phyloP scores from a whole-genome alignment of 1,140 invertebrate genomes.

The Cecropterus lyciades region DNA sequence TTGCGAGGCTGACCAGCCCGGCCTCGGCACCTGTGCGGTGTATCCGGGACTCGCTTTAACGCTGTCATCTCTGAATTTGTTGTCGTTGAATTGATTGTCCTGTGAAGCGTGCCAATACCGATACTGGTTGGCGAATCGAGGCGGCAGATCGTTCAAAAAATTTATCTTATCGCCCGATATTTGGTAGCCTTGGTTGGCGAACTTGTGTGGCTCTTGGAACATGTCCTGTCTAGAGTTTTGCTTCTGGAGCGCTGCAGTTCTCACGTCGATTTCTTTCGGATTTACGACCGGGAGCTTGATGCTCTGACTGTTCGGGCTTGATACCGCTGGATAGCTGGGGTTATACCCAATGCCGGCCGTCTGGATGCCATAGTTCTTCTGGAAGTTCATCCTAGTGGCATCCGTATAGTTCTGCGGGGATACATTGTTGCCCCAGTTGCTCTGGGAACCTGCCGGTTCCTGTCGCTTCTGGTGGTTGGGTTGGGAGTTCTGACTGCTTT shows the following conservation, averaged over 20 bases:
- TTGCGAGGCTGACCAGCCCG: conserved; percentile 42
- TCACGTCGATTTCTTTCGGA: conserved; percentile 81
- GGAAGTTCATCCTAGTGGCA: conserved; percentile 54
- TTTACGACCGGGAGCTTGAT: conserved; percentile 80
- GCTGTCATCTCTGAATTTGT: conserved; percentile 70
- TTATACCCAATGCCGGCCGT: conserved; percentile 59
- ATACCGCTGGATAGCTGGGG: conserved; percentile 51
- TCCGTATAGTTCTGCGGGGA: conserved; percentile 46
- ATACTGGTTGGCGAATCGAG: conserved; percentile 77
- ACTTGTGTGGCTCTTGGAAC: conserved; percentile 66
- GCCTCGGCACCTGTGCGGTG: conserved; percentile 32
- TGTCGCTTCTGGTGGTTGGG: conserved; percentile 53
- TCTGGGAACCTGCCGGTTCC: conserved; percentile 35
- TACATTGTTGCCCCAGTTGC: background rate
- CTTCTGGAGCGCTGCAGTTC: conserved; percentile 76
- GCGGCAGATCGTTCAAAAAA: conserved; percentile 74
- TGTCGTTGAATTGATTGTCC: conserved; percentile 63
- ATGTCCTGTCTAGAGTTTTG: conserved; percentile 70
- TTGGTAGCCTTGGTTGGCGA: conserved; percentile 61
- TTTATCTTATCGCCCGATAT: conserved; percentile 73
- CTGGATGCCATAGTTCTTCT: conserved; percentile 69
- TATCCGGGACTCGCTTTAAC: conserved; percentile 44
- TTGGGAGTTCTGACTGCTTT: conserved; percentile 53
- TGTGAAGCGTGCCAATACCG: conserved; percentile 70
- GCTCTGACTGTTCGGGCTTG: conserved; percentile 53